Percentiles rank a stretch among this genome's conserved stretches.
These are phyloP conservation scores for Pteromalus puparum DNA, from an alignment of 1,140 invertebrate genomes.

Conservation along the genomic window DNA sequence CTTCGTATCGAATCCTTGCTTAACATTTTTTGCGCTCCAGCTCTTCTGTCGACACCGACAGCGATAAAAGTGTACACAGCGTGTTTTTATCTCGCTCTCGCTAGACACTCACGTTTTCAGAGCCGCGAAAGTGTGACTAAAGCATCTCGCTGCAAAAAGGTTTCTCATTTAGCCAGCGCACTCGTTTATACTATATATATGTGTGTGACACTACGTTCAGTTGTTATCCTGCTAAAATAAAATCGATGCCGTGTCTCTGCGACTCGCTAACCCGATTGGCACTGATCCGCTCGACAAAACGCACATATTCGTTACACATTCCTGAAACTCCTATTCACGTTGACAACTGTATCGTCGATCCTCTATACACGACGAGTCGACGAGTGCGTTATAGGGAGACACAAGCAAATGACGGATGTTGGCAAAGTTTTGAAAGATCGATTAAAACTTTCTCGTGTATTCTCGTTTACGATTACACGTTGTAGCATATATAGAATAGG, in stretches of 20 bases:
- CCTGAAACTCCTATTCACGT: slow-evolving; percentile 1
- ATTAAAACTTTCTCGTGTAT: slow-evolving; percentile 21
- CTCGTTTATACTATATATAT: not conserved
- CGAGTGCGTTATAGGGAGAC: not conserved
- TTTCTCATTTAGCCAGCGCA: not conserved
- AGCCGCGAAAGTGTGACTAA: slow-evolving; percentile 12
- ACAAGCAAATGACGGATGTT: not conserved
- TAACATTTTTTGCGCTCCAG: not conserved
- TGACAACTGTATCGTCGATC: not conserved
- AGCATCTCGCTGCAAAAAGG: slow-evolving; percentile 11
- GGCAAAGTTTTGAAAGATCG: not conserved
- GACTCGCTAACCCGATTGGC: slow-evolving; percentile 55
- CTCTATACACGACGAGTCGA: not conserved
- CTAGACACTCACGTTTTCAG: not conserved
- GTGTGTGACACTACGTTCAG: not conserved
- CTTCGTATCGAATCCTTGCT: not conserved
- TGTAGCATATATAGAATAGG: too few species aligned
- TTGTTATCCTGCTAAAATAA: slow-evolving; percentile 22
- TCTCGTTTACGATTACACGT: slow-evolving; percentile 22
- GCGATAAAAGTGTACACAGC: not conserved
- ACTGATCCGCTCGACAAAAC: slow-evolving; percentile 49
- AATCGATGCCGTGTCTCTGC: slow-evolving; percentile 47
- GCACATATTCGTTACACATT: slow-evolving; percentile 30
- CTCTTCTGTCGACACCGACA: not conserved
- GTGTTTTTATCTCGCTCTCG: not conserved